These are phyloP conservation scores for Tryphoninae sp. DNA, from an alignment of 2,888 invertebrate species.

Conservation along the genomic window DNA sequence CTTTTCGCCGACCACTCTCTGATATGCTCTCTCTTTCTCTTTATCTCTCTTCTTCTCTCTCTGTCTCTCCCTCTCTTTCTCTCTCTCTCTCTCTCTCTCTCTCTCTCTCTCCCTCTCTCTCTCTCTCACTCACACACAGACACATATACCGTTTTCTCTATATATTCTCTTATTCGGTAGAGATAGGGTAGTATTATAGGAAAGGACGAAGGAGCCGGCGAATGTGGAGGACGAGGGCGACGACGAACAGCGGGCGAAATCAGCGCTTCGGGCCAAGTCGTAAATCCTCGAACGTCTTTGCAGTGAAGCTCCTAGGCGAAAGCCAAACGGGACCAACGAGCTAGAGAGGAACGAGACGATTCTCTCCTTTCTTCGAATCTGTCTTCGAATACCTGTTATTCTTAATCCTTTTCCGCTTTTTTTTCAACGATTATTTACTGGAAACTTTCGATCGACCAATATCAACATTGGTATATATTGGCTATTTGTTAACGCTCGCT, in stretches of 20 bases:
- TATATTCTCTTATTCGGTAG: neutral
- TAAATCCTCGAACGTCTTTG: constrained; percentile 68
- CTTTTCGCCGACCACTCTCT: constrained; percentile 42
- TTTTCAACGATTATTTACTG: constrained; percentile 58
- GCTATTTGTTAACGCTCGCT: constrained; percentile 18
- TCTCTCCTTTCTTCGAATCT: constrained; percentile 51
- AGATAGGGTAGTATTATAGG: constrained; percentile 24
- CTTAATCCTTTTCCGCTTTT: constrained; percentile 51
- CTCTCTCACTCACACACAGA: too few species aligned
- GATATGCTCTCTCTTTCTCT: constrained; percentile 19
- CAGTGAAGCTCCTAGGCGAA: constrained; percentile 51
- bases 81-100: too few species aligned
- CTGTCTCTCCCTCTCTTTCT: too few species aligned
- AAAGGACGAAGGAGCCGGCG: constrained; percentile 35
- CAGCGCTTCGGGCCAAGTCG: constrained; percentile 67
- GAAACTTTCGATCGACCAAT: constrained; percentile 14
- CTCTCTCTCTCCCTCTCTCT: neutral
- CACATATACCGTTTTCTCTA: neutral
- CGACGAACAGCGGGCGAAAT: constrained; percentile 64
- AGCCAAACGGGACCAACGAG: constrained; percentile 37
- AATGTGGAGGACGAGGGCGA: constrained; percentile 23
- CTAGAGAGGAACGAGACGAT: constrained; percentile 29
- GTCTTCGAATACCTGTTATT: constrained; percentile 49
- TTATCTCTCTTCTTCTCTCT: neutral
- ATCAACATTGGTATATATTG: constrained; percentile 14